Evolutionary conservation across 2,888 invertebrate species (phyloP), one percentile per base, ranked within the genome.

Genomic region (Mactromeris polynyma): DNA sequence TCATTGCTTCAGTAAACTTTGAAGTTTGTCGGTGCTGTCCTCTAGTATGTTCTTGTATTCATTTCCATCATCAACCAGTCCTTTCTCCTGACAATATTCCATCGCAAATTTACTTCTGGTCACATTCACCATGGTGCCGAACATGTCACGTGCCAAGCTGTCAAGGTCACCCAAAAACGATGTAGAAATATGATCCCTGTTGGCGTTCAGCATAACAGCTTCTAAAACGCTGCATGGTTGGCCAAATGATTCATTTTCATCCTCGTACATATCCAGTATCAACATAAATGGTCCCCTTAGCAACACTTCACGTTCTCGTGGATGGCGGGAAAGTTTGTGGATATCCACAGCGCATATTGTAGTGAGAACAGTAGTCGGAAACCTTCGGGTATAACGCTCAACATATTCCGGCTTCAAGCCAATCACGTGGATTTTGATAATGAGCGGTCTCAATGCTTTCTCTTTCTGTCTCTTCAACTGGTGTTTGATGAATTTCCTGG

Each of bases 261-360:
- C 89, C 36, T 89, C 82, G 51, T 90, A 88, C 51, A 93, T 46
- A 73, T 92, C 89, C 6, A 94, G 83, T 36, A 93, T 84, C 26
- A 90, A 90, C 64, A 86, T 83, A 88, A 93, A 94, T 36, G 93
- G 89, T 46, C 83, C 94, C 17, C 94, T 88, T 0, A 94, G 88
- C 26, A 94, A 87, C 21, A 94, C 93, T 77, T 94, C 94, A 17
- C 80, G 81, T 73, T 94, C 93, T 1, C 77, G 77, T 31, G 89
- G 92, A 73, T 85, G 89, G 0, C 82, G 69, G 19, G 93, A 93
- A 0, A 93, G 77, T 31, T 93, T 64, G 38, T 90, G 89, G n/a
- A 94, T 91, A 69, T 93, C 92, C 2, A 94, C 93, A 0, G 94
- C 94, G 51, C 93, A 93, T 21, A 93, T 94, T 21, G 93, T 93